Base-by-base conservation (phyloP, 2,888 invertebrate species). In the Xanthia icteritia region DNA sequence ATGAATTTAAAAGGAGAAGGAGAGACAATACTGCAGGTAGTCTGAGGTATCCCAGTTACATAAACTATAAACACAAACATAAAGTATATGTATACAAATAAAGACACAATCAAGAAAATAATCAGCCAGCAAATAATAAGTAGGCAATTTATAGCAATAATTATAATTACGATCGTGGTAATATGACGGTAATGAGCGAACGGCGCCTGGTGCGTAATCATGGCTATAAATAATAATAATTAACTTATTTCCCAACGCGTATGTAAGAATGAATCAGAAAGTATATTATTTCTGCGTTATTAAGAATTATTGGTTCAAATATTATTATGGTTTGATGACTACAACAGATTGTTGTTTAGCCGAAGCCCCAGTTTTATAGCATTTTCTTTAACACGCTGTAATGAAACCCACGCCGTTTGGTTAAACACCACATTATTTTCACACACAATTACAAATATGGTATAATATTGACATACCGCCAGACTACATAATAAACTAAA, bases 171-270 rank as follows among this genome's bases (percentile, higher is more conserved):
- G 48, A 20, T 42, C 70, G 42, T 45, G 45, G 63, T 71, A 54
- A 63, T 51, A 23, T 75, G 39, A n/a, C 31, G 23, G 31, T 70
- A 75, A 80, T 75, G 81, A 70, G 42, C n/a, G n/a, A 48, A 11
- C n/a, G 45, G 65, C 15, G 65, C 54, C 20, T 23, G 70, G 17
- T 11, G 36, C 20, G 76, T 63, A 71, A 76, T 76, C 70, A 81
- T 69, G 60, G 65, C 76, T 48, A 45, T 81, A 81, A 76, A 81
- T 76, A 56, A 56, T 45, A 27, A 36, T 75, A 23, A 75, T 61
- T 67, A 63, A 70, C 67, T 71, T 81, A 63, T 58, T 67, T 42
- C 23, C 36, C 51, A 13, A 42, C 20, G 56, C 11, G 60, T 51
- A 42, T 51, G 48, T 58, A 45, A 45, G 15, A 42, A 68, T 79